Base-by-base conservation (phyloP, 1,140 invertebrate genomes). In the Mesaphorura yosii region DNA sequence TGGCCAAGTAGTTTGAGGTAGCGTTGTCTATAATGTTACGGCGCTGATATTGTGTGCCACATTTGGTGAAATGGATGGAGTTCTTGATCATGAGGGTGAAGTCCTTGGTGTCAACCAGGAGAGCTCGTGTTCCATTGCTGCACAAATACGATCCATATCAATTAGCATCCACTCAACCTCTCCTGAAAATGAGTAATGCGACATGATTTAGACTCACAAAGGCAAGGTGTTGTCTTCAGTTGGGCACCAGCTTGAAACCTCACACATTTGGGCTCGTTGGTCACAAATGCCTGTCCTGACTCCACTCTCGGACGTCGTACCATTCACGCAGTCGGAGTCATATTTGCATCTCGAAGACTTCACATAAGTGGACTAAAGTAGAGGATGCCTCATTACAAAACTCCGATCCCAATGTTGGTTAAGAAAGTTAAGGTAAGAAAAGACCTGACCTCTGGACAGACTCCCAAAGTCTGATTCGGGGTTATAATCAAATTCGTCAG, bases 401-500 rank as follows among this genome's bases (percentile, higher is more conserved):
- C n/a, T n/a, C n/a, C n/a, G n/a, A n/a, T n/a, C n/a, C 20, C 7
- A 38, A 15, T 3, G 15, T 15, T 26, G 45, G 19, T 39, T 10
- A 42, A 0, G 19, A 47, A 25, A 28, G 4, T 12, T 17, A 1
- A 14, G 22, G 17, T 19, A 19, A 48, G 4, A 7, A 2, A 48
- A 2, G 25, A 17, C 51, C 48, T 59, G 64, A 73, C 74, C 63
- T 76, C 74, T 34, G 64, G 51, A 66, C 75, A 77, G 4, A 45
- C 57, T 22, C 63, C 62, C 47, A 67, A 66, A 19, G 60, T 67
- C 58, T 76, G 75, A 42, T 70, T 67, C 20, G 65, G 64, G 15
- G 75, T 77, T 22, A 75, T 69, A 14, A 76, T 65, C 7, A 73
- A 54, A 65, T 77, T 76, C 22, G 75, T 77, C 34, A 67, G 70